These are phyloP conservation scores for Eublepharis macularius DNA, from an alignment of 2,113 vertebrate species.

Conservation along the genomic window DNA sequence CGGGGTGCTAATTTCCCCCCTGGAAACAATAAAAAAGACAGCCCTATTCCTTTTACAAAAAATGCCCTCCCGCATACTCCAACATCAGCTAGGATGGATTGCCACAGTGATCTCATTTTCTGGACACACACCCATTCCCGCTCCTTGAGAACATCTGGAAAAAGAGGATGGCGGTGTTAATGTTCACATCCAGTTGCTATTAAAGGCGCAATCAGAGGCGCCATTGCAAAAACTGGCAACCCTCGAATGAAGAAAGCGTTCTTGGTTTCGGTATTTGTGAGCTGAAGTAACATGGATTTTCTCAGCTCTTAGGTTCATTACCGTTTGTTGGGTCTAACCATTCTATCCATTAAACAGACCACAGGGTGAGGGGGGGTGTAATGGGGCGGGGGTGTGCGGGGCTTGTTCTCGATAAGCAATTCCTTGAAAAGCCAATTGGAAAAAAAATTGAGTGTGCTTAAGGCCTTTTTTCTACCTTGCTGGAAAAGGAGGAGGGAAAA, in stretches of 20 bases:
- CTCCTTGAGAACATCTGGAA: too few species aligned
- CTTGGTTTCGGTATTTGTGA: neutral
- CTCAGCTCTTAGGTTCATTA: constrained; percentile 61
- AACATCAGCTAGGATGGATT: too few species aligned
- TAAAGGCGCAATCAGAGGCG: neutral
- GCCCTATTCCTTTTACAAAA: too few species aligned
- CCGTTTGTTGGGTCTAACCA: constrained; percentile 67
- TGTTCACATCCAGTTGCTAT: too few species aligned
- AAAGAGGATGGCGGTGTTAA: too few species aligned
- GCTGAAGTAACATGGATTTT: constrained; percentile 64
- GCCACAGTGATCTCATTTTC: too few species aligned
- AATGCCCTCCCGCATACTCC: too few species aligned
- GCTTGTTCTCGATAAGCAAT: constrained; percentile 66
- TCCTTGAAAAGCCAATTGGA: constrained; percentile 72
- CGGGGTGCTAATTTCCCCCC: too few species aligned
- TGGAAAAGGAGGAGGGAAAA: constrained; percentile 3
- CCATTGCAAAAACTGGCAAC: neutral
- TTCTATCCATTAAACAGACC: constrained; percentile 70
- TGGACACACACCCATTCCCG: too few species aligned
- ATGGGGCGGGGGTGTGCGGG: neutral
- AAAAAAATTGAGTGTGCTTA: constrained; percentile 74
- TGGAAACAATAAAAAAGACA: too few species aligned
- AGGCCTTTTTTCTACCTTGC: constrained; percentile 69
- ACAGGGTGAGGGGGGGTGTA: constrained; percentile 57
- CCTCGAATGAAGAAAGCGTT: neutral